A percentile compares a stretch with the other conserved stretches of the same genome.
These are phyloP conservation scores for Aythya baeri DNA, from an alignment of 2,113 vertebrate genomes.

Conservation along the genomic window DNA sequence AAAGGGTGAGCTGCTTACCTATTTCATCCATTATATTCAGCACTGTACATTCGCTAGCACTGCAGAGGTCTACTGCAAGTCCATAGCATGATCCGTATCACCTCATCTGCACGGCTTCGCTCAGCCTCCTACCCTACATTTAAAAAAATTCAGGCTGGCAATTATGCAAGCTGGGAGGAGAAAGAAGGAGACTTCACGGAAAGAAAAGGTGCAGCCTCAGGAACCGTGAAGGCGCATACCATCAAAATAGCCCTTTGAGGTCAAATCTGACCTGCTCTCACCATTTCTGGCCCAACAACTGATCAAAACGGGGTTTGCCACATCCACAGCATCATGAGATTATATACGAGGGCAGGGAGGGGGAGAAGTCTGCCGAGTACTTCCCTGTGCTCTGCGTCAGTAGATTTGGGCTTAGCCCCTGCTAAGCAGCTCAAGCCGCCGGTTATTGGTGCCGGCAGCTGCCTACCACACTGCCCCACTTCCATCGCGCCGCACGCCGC, in stretches of 20 bases:
- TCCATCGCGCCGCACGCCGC: conserved; percentile 14
- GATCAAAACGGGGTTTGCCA: conserved; percentile 63
- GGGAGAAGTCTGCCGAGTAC: conserved; percentile 55
- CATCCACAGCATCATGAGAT: conserved; percentile 45
- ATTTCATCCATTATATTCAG: conserved; percentile 50
- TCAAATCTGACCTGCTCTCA: background rate
- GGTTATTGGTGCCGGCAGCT: conserved; percentile 57
- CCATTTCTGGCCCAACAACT: background rate
- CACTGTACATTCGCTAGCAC: background rate
- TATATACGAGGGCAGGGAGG: conserved; percentile 75
- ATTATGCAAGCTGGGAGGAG: background rate
- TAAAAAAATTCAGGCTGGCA: conserved; percentile 3
- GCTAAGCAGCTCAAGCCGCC: conserved; percentile 71
- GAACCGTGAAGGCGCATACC: background rate
- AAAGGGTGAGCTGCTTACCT: conserved; percentile 22
- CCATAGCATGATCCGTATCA: background rate
- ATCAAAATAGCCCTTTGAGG: background rate
- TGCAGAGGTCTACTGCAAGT: conserved; percentile 25
- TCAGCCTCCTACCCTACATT: background rate
- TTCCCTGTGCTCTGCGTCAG: conserved; percentile 67
- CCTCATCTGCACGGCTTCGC: background rate
- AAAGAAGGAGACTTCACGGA: background rate
- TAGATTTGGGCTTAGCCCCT: conserved; percentile 82
- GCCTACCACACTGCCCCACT: conserved; percentile 53
- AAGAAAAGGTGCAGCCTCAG: conserved; percentile 22